Conservation (phyloP, 1,140 invertebrate genomes). For the Mercenaria mercenaria region DNA sequence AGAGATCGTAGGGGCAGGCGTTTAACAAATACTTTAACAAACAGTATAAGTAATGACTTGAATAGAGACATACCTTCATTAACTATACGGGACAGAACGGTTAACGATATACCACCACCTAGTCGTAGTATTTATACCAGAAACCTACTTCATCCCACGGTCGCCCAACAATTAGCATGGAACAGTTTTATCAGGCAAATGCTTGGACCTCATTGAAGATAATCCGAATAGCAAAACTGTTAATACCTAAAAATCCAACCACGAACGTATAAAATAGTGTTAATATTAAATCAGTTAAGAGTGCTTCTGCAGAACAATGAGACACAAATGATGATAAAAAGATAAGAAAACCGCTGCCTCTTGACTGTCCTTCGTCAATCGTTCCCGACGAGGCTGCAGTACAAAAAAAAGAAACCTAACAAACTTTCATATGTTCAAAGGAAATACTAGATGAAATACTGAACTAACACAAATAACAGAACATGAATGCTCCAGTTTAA, state of each 20-base stretch:
- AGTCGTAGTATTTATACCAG: not conserved
- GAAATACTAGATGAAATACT: too few species aligned
- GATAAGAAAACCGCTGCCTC: too few species aligned
- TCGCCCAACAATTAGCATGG: constrained; percentile 57
- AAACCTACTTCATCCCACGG: constrained; percentile 16
- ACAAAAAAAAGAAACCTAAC: too few species aligned
- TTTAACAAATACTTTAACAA: not conserved
- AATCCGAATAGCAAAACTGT: not conserved
- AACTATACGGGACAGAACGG: not conserved
- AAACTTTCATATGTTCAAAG: too few species aligned
- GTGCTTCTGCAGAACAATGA: too few species aligned
- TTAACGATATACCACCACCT: not conserved
- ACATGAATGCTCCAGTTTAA: too few species aligned
- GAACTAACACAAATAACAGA: too few species aligned
- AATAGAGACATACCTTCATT: not conserved
- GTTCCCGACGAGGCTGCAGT: too few species aligned
- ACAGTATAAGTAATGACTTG: not conserved
- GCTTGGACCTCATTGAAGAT: constrained; percentile 49
- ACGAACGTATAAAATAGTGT: not conserved
- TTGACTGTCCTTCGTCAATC: too few species aligned
- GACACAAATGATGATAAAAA: too few species aligned
- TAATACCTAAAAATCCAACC: not conserved
- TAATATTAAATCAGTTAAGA: not conserved
- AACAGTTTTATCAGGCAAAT: constrained; percentile 60
- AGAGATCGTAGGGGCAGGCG: not conserved